phyloP scores from a whole-genome alignment of 2,888 invertebrate genomes.

The Invenusta paracnida region DNA sequence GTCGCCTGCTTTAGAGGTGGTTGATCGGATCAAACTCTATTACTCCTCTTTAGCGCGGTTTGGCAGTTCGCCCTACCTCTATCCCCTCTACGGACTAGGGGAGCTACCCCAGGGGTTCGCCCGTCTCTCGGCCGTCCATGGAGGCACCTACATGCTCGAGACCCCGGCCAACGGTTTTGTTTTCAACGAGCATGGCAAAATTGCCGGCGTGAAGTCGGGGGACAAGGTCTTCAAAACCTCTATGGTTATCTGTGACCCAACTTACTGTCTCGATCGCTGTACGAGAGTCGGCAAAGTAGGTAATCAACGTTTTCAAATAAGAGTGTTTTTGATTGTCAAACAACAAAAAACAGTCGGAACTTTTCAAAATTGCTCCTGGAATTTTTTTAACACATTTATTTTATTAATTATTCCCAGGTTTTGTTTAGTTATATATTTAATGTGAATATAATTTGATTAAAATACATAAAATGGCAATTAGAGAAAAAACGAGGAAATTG shows the following conservation, averaged over 20 bases:
- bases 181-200: slow-evolving; percentile 72
- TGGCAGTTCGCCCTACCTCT: slow-evolving; percentile 96
- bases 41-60: slow-evolving; percentile 81
- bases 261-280: slow-evolving; percentile 79
- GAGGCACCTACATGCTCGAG: slow-evolving; percentile 98
- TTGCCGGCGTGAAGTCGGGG: slow-evolving; percentile 88
- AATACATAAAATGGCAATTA: no score
- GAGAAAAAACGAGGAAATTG: no score
- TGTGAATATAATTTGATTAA: no score
- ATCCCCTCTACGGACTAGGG: slow-evolving; percentile 96
- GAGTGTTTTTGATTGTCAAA: no score
- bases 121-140: slow-evolving; percentile 89
- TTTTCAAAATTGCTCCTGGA: no score
- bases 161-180: slow-evolving; percentile 95
- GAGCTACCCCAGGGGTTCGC: slow-evolving; percentile 89
- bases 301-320: no score
- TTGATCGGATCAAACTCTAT: slow-evolving; percentile 59
- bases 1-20: slow-evolving; percentile 20
- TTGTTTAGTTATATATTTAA: no score
- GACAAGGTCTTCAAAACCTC: slow-evolving; percentile 89
- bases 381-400: no score
- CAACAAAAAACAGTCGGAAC: no score
- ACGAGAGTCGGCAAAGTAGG: slow-evolving; percentile 51
- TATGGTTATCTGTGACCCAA: slow-evolving; percentile 77
- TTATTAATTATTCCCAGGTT: no score